phyloP scores from a whole-genome alignment of 2,888 invertebrate species.

The Aphelenchoides bicaudatus region DNA sequence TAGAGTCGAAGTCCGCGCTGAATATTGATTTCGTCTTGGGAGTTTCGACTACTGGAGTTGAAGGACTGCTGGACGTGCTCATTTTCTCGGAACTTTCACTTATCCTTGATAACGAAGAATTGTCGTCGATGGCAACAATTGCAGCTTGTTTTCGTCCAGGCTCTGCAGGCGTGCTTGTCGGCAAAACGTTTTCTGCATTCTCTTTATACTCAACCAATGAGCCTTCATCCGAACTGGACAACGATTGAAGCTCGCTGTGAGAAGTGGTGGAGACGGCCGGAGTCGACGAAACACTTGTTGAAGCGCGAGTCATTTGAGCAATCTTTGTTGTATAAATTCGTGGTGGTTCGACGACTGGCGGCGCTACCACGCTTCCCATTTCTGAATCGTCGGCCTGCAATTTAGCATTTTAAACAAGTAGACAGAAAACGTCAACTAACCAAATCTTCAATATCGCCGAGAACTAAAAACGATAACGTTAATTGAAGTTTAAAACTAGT shows the following conservation, averaged over 20 bases:
- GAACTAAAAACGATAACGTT: too few relatives aligned
- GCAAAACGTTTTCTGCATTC: slow-evolving; percentile 15
- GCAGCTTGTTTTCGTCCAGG: too few relatives aligned
- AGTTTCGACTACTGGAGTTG: not conserved
- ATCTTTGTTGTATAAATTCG: slow-evolving; percentile 3
- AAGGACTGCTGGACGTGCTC: too few relatives aligned
- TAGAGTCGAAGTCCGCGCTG: too few relatives aligned
- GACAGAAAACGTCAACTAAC: slow-evolving; percentile 18
- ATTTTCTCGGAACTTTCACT: slow-evolving; percentile 6
- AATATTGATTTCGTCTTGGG: too few relatives aligned
- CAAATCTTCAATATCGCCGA: slow-evolving; percentile 56
- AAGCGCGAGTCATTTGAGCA: slow-evolving; percentile 14
- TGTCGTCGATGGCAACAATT: slow-evolving; percentile 4
- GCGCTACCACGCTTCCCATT: slow-evolving; percentile 2
- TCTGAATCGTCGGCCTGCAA: slow-evolving; percentile 20
- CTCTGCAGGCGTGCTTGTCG: too few relatives aligned
- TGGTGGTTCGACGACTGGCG: too few relatives aligned
- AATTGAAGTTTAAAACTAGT: too few relatives aligned
- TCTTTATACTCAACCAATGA: slow-evolving; percentile 12
- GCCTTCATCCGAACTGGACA: not conserved
- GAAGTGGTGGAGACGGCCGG: slow-evolving; percentile 16
- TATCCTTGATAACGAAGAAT: slow-evolving; percentile 1
- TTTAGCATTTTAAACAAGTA: slow-evolving; percentile 1
- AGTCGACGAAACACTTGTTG: slow-evolving; percentile 16
- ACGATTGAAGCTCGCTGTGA: slow-evolving; percentile 1